phyloP scores from a whole-genome alignment of 2,113 vertebrate genomes.

The Corythornis vintsioides region DNA sequence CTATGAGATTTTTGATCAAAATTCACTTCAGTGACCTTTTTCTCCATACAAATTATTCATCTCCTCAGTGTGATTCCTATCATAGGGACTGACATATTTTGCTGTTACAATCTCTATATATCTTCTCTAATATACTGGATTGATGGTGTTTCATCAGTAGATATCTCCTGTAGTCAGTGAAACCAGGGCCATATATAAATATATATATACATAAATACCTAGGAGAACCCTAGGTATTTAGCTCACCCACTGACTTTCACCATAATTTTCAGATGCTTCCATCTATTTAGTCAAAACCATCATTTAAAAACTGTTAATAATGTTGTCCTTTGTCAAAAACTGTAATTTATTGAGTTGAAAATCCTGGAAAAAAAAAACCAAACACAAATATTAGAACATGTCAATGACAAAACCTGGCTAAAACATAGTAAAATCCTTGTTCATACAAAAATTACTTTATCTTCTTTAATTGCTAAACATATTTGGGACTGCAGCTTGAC shows the following conservation, averaged over 20 bases:
- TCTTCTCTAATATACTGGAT: neutral
- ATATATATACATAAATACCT: too few relatives aligned
- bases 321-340: neutral
- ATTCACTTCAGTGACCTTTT: neutral
- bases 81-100: neutral
- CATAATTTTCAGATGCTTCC: neutral
- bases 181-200: neutral
- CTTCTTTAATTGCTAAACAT: neutral
- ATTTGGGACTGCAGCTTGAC: neutral
- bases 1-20: neutral
- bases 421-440: neutral
- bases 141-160: neutral
- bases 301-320: neutral
- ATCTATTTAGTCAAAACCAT: neutral
- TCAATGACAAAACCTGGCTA: neutral
- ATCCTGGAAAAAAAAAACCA: neutral
- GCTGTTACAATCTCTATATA: neutral
- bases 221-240: neutral
- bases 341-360: neutral
- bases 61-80: neutral
- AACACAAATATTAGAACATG: neutral
- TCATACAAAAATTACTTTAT: neutral
- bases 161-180: neutral
- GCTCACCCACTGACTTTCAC: neutral
- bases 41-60: neutral